These are phyloP conservation scores for Sebastolobus alascanus DNA, from an alignment of 2,797 vertebrate genomes.

Conservation along the genomic window DNA sequence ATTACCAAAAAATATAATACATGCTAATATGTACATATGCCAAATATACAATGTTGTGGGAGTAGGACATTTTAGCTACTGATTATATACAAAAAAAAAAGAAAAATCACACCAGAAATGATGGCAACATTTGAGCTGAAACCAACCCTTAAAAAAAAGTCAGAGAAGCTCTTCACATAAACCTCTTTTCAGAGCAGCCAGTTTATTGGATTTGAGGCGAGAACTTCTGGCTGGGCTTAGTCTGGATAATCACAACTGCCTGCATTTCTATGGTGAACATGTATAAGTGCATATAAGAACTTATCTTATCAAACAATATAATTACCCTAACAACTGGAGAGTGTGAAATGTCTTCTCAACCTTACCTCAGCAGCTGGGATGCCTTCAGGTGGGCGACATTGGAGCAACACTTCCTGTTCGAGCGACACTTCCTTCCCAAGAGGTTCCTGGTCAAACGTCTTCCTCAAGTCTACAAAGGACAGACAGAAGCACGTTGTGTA, in stretches of 20 bases:
- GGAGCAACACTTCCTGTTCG: conserved; percentile 98
- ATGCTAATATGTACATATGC: neutral
- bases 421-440: conserved; percentile 97
- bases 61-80: conserved; percentile 7
- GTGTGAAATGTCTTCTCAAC: neutral
- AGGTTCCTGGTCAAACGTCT: conserved; percentile 98
- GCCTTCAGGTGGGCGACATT: conserved; percentile 98
- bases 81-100: neutral
- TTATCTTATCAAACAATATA: neutral
- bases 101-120: neutral
- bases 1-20: neutral
- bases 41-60: neutral
- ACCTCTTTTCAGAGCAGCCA: conserved; percentile 47
- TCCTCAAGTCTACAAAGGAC: conserved; percentile 90
- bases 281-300: neutral
- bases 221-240: conserved; percentile 34
- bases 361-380: conserved; percentile 96
- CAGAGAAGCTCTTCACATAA: conserved; percentile 27
- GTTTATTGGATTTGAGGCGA: conserved; percentile 56
- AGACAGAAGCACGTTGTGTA: conserved; percentile 25
- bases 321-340: neutral
- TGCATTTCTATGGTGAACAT: conserved; percentile 12
- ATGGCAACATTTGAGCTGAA: conserved; percentile 36
- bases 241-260: conserved; percentile 10
- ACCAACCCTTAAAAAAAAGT: conserved; percentile 20